Conservation (phyloP, 2,797 vertebrate genomes). For the Lutjanus argentimaculatus region DNA sequence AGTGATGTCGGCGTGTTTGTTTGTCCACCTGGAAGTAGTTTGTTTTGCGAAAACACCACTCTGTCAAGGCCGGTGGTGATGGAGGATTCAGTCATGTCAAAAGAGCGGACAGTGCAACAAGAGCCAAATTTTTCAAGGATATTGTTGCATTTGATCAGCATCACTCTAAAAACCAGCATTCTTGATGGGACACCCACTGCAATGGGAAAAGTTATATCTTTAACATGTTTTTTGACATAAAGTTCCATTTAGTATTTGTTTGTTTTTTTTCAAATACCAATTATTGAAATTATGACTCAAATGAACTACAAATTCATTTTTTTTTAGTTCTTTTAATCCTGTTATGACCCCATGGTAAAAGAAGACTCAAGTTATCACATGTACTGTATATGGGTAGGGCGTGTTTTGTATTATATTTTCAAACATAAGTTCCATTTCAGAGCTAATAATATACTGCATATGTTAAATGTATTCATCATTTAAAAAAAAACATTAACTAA, state of each 20-base stretch:
- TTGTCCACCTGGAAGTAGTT: conserved; percentile 85
- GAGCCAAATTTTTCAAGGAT: not conserved
- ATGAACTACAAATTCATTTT: not conserved
- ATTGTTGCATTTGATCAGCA: not conserved
- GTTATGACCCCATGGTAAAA: not conserved
- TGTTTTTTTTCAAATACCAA: too few species aligned
- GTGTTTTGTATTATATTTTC: not conserved
- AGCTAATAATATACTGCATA: not conserved
- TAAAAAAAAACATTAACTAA: not conserved
- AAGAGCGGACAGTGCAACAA: conserved; percentile 9
- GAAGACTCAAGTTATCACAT: not conserved
- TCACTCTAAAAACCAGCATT: not conserved
- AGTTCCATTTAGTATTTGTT: too few species aligned
- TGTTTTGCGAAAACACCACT: conserved; percentile 68
- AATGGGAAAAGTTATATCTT: not conserved
- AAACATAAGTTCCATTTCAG: not conserved
- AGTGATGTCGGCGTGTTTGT: conserved; percentile 73
- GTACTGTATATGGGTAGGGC: not conserved
- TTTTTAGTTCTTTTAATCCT: not conserved
- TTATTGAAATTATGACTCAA: not conserved
- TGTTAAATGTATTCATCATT: not conserved
- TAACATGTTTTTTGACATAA: too few species aligned
- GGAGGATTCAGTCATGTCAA: conserved; percentile 45
- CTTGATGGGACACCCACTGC: not conserved
- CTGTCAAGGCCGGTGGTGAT: conserved; percentile 43